Evolutionary conservation across 2,888 invertebrate species (phyloP).

Genomic region (Melanostoma mellinum): DNA sequence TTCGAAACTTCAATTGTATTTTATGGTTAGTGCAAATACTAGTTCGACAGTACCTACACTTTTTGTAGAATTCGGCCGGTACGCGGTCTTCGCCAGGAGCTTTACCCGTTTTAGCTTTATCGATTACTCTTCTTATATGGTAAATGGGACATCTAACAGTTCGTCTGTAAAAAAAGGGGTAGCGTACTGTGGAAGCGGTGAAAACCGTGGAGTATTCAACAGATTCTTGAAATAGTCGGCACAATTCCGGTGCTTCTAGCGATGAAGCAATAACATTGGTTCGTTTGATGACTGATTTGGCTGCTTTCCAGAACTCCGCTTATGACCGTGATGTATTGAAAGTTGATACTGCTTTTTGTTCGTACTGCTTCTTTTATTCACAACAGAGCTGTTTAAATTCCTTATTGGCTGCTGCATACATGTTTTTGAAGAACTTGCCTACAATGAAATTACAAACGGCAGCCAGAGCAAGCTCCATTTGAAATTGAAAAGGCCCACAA

Average conservation of each 20-base stretch:
- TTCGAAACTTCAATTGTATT: too few relatives aligned
- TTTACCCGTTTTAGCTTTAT: neutral
- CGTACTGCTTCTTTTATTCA: neutral
- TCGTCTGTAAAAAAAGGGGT: slow-evolving; percentile 1
- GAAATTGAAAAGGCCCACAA: too few relatives aligned
- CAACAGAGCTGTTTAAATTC: neutral
- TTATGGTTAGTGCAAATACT: too few relatives aligned
- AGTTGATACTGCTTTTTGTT: neutral
- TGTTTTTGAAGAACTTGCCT: neutral
- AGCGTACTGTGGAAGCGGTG: neutral
- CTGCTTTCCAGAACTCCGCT: slow-evolving; percentile 28
- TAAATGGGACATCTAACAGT: neutral
- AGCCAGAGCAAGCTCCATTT: too few relatives aligned
- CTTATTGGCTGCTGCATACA: neutral
- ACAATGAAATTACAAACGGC: too few relatives aligned
- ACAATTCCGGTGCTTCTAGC: slow-evolving; percentile 11
- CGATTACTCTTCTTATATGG: neutral
- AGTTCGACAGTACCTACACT: neutral
- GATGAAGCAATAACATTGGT: neutral
- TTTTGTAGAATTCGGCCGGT: slow-evolving; percentile 10
- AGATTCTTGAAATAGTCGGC: slow-evolving; percentile 21
- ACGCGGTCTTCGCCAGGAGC: neutral
- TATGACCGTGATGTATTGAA: neutral
- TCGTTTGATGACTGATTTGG: neutral
- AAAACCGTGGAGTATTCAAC: slow-evolving; percentile 5